Evolutionary conservation across 1,140 invertebrate genomes (phyloP).

Genomic region (Harlomillsia oculata): DNA sequence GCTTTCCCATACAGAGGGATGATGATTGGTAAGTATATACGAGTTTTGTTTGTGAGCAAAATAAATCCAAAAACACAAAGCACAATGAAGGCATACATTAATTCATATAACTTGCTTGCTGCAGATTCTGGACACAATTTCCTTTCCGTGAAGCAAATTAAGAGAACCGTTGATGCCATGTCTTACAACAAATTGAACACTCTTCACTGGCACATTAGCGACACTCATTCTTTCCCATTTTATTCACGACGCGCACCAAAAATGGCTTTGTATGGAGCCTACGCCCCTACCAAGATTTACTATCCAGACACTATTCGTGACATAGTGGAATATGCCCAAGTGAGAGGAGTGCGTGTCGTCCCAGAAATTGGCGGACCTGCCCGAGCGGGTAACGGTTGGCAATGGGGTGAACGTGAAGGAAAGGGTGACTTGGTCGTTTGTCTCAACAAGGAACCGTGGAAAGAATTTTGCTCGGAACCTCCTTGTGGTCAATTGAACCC

Average conservation of each 20-base stretch:
- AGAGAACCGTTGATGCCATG: slow-evolving; percentile 39
- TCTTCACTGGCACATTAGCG: slow-evolving; percentile 41
- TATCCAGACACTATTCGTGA: slow-evolving; percentile 36
- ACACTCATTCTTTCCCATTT: slow-evolving; percentile 40
- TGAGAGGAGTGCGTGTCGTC: slow-evolving; percentile 39
- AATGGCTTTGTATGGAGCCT: slow-evolving; percentile 40
- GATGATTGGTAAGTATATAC: slow-evolving; percentile 32
- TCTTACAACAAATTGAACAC: slow-evolving; percentile 40
- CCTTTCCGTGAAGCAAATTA: slow-evolving; percentile 34
- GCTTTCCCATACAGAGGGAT: slow-evolving; percentile 65
- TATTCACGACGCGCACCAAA: slow-evolving; percentile 37
- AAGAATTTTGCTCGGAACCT: slow-evolving; percentile 38
- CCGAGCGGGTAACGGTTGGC: slow-evolving; percentile 40
- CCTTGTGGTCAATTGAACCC: slow-evolving; percentile 40
- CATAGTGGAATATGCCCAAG: slow-evolving; percentile 34
- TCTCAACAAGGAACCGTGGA: slow-evolving; percentile 38
- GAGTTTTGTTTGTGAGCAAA: neutral
- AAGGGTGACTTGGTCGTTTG: slow-evolving; percentile 36
- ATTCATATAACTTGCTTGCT: neutral
- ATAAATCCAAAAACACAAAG: neutral
- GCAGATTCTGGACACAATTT: slow-evolving; percentile 37
- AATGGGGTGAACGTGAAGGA: slow-evolving; percentile 36
- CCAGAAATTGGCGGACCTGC: slow-evolving; percentile 41
- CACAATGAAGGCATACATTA: neutral
- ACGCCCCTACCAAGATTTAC: slow-evolving; percentile 38